phyloP scores from a whole-genome alignment of 2,113 vertebrate genomes.

The Triplophysa tibetana region DNA sequence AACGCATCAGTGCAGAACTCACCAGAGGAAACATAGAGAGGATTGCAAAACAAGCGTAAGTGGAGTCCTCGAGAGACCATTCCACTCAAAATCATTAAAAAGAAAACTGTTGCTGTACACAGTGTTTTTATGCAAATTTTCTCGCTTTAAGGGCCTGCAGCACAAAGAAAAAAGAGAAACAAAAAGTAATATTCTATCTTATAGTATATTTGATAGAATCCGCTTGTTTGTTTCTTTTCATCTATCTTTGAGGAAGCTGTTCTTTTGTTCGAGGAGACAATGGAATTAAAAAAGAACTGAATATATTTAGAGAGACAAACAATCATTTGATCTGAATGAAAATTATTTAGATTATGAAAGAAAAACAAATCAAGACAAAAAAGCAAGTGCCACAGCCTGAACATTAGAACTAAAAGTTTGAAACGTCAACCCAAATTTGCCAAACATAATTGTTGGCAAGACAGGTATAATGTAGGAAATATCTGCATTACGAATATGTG shows the following conservation, averaged over 20 bases:
- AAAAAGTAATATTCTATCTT: background rate
- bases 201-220: too few species aligned
- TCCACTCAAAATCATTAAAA: conserved; percentile 37
- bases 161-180: background rate
- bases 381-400: background rate
- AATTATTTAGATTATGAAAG: background rate
- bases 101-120: conserved; percentile 23
- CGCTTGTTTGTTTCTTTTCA: background rate
- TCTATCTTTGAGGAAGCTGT: background rate
- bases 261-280: background rate
- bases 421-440: background rate
- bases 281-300: background rate
- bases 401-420: background rate
- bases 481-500: background rate
- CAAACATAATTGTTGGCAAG: background rate
- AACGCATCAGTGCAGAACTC: conserved; percentile 23
- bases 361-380: background rate
- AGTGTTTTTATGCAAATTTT: background rate
- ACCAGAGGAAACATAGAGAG: conserved; percentile 11
- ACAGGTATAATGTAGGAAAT: background rate
- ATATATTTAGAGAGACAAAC: too few species aligned
- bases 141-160: conserved; percentile 15
- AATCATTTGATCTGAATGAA: background rate
- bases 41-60: conserved; percentile 37
- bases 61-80: conserved; percentile 25